Evolutionary conservation across 37 sponge, comb jelly and placozoan species (phyloP).

Genomic region (Hormiphora californensis): DNA sequence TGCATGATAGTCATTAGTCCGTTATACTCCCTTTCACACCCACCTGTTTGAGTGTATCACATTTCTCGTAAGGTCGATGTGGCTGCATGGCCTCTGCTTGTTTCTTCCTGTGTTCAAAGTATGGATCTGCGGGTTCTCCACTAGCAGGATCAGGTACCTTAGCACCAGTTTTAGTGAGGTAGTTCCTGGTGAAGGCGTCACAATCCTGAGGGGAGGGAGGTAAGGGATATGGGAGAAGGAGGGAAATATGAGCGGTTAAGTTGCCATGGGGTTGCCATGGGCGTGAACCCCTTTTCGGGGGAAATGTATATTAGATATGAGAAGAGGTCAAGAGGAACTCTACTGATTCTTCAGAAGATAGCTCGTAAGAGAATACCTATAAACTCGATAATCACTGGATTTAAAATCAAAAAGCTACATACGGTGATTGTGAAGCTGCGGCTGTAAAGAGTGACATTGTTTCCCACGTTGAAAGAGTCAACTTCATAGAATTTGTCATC

Average conservation of each 20-base stretch:
- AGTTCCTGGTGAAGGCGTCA: constrained; percentile 89
- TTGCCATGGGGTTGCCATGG: no score
- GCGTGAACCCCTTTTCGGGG: no score
- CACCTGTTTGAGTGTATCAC: constrained; percentile 4
- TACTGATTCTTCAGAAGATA: no score
- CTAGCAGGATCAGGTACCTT: constrained; percentile 58
- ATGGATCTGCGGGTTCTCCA: constrained; percentile 69
- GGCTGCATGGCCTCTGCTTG: constrained; percentile 86
- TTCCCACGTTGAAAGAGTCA: constrained; percentile 86
- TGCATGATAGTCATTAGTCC: no score
- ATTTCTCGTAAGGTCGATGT: constrained; percentile 84
- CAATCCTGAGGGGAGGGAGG: constrained; percentile 68
- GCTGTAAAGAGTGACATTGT: constrained; percentile 67
- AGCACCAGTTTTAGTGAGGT: constrained; percentile 77
- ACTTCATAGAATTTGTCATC: constrained; percentile 89
- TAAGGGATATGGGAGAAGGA: not conserved
- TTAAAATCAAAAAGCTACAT: no score
- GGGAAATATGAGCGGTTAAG: not conserved
- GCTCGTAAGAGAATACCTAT: no score
- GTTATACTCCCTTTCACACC: no score
- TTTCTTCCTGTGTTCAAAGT: constrained; percentile 61
- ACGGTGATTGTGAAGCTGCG: constrained; percentile 78
- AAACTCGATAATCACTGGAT: no score
- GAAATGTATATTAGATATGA: no score
- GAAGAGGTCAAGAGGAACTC: no score